These are phyloP conservation scores for Rotaria socialis DNA, from an alignment of 2,888 invertebrate species.

Conservation along the genomic window DNA sequence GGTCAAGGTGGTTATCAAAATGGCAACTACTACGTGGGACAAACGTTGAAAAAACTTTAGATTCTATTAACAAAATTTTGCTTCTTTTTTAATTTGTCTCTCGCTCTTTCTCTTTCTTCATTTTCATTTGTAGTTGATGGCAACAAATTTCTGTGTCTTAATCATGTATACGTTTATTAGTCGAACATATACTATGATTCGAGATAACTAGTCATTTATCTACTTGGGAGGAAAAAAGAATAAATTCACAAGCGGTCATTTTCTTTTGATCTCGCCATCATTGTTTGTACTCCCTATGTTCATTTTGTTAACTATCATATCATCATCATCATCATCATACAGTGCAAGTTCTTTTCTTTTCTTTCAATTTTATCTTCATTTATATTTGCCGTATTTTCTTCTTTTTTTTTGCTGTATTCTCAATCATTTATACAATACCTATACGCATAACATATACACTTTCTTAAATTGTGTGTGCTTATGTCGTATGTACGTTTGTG, in stretches of 20 bases:
- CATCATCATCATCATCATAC: background rate
- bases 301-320: slow-evolving; percentile 14
- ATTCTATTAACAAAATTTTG: background rate
- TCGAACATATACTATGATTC: background rate
- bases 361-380: background rate
- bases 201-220: background rate
- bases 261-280: background rate
- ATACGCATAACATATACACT: background rate
- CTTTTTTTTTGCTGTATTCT: background rate
- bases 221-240: background rate
- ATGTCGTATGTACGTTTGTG: background rate
- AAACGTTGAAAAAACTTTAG: background rate
- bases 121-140: background rate
- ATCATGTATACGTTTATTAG: background rate
- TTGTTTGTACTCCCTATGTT: background rate
- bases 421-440: slow-evolving; percentile 5
- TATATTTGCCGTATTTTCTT: background rate
- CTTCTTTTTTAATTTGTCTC: background rate
- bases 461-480: background rate
- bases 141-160: background rate
- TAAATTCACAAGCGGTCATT: background rate
- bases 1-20: background rate
- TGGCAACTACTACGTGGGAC: background rate
- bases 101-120: background rate
- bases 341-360: background rate